Evolutionary conservation across 2,797 vertebrate genomes (phyloP).

Genomic region (Danio choprae): DNA sequence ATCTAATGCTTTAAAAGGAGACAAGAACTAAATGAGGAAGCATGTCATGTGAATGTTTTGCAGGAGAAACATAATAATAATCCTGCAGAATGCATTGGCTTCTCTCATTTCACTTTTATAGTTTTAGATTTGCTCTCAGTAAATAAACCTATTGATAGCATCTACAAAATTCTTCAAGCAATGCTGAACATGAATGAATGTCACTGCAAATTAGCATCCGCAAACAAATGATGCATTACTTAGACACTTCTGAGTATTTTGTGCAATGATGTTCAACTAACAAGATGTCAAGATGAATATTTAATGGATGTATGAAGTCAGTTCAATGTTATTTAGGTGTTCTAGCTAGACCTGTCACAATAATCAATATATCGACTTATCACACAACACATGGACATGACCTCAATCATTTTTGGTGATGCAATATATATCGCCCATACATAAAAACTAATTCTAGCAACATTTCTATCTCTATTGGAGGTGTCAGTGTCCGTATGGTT

Average conservation of each 20-base stretch:
- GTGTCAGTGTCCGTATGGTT: too few relatives aligned
- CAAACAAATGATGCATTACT: neutral
- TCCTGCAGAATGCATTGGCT: neutral
- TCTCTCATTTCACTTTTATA: neutral
- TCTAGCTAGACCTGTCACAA: too few relatives aligned
- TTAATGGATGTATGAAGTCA: neutral
- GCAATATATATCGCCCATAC: too few relatives aligned
- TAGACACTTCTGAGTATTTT: neutral
- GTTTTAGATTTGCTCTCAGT: neutral
- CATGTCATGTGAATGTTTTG: constrained; percentile 1
- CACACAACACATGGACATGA: too few relatives aligned
- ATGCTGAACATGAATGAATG: neutral
- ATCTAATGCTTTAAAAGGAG: constrained; percentile 11
- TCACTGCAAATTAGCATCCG: neutral
- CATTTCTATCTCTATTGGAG: too few relatives aligned
- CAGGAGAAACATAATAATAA: neutral
- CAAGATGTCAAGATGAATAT: neutral
- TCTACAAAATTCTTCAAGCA: neutral
- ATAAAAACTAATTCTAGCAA: too few relatives aligned
- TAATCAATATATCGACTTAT: too few relatives aligned
- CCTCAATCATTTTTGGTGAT: too few relatives aligned
- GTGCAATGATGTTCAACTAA: neutral
- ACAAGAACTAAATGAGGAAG: constrained; percentile 2
- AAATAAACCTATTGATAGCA: neutral
- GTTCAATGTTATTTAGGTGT: neutral